These are phyloP conservation scores for Artibeus jamaicensis DNA, from an alignment of 2,797 vertebrate species.

Conservation along the genomic window DNA sequence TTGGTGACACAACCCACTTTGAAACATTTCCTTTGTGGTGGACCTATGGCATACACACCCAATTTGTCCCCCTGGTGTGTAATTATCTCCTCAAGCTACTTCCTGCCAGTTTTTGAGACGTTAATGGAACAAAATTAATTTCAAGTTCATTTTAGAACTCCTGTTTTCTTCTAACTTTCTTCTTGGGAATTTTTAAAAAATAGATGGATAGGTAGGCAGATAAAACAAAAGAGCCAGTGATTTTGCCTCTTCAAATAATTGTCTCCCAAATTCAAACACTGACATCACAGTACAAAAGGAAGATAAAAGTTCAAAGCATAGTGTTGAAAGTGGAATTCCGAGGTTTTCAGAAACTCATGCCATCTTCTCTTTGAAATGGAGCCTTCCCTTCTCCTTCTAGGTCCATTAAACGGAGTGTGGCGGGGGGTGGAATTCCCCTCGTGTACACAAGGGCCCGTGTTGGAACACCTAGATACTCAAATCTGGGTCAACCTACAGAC, in stretches of 20 bases:
- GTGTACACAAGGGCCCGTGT: not conserved
- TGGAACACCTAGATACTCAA: not conserved
- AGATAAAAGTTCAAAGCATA: not conserved
- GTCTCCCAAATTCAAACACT: not conserved
- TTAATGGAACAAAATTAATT: slow-evolving; percentile 53
- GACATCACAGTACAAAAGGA: not conserved
- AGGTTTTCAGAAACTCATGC: not conserved
- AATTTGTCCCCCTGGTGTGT: not conserved
- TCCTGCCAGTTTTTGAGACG: slow-evolving; percentile 51
- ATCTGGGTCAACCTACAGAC: not conserved
- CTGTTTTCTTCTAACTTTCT: not conserved
- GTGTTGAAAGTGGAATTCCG: not conserved
- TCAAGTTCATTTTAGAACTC: slow-evolving; percentile 7
- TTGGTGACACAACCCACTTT: not conserved
- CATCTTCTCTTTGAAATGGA: not conserved
- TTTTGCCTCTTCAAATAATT: not conserved
- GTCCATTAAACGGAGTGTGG: not conserved
- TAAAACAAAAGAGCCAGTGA: not conserved
- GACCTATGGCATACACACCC: not conserved
- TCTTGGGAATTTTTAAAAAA: not conserved
- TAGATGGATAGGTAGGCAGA: not conserved
- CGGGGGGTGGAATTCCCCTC: not conserved
- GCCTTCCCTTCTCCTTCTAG: not conserved
- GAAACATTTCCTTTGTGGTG: not conserved
- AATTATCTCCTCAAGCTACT: not conserved